Conservation (phyloP, 2,113 vertebrate species). For the Microcebus griseorufus region DNA sequence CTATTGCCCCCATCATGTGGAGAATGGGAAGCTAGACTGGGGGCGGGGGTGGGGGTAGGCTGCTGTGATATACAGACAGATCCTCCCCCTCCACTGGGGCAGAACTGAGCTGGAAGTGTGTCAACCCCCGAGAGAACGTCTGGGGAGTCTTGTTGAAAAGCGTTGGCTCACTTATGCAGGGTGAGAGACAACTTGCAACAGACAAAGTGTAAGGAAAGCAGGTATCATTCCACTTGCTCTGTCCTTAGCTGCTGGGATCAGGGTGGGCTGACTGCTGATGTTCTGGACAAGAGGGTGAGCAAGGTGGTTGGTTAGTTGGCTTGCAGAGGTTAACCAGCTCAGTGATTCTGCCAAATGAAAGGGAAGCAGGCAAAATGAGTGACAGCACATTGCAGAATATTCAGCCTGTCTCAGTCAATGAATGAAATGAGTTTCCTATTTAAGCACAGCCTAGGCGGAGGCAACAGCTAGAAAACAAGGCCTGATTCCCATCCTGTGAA, state of each 20-base stretch:
- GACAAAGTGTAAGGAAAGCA: background rate
- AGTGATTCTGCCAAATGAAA: background rate
- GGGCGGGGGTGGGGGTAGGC: background rate
- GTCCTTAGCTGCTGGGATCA: background rate
- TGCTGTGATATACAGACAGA: background rate
- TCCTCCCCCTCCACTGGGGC: background rate
- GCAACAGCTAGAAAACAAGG: background rate
- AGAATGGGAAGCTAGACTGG: background rate
- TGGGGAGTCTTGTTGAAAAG: conserved; percentile 3
- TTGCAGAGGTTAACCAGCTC: background rate
- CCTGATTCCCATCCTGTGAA: background rate
- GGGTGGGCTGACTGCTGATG: background rate
- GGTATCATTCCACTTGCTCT: background rate
- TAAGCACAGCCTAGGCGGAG: background rate
- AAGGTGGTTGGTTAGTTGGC: background rate
- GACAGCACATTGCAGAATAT: background rate
- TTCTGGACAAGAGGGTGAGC: background rate
- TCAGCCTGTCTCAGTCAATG: background rate
- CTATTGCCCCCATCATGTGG: background rate
- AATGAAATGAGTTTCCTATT: background rate
- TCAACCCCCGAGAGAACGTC: conserved; percentile 29
- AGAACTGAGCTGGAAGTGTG: conserved; percentile 15
- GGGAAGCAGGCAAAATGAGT: background rate
- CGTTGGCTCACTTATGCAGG: background rate
- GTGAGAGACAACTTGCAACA: background rate